phyloP scores from a whole-genome alignment of 2,888 invertebrate genomes.

The Nysson spinosus region DNA sequence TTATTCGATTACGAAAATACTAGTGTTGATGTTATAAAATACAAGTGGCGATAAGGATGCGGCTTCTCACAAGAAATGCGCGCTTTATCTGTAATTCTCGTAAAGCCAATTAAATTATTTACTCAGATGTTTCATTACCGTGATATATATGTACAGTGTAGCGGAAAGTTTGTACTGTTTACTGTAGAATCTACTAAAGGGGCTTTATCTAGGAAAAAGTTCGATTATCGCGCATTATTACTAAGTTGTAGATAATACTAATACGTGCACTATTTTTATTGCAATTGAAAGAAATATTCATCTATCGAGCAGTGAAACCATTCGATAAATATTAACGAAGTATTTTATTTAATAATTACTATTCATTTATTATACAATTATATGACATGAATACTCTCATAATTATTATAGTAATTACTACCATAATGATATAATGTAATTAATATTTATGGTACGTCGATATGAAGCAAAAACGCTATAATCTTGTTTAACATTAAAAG shows the following conservation, averaged over 20 bases:
- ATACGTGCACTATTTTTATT: constrained; percentile 1
- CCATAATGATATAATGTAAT: too few relatives aligned
- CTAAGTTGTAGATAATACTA: constrained; percentile 21
- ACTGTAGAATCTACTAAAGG: constrained; percentile 30
- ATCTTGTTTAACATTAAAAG: too few relatives aligned
- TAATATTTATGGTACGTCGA: too few relatives aligned
- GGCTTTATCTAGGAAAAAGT: constrained; percentile 46
- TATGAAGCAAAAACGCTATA: too few relatives aligned
- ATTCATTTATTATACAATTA: too few relatives aligned
- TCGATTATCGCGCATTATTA: constrained; percentile 44
- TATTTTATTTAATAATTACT: too few relatives aligned
- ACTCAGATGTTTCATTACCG: constrained; percentile 24
- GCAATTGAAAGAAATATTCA: not conserved
- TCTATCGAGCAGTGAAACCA: not conserved
- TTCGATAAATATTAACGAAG: too few relatives aligned
- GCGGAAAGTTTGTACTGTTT: constrained; percentile 52
- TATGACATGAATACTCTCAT: too few relatives aligned
- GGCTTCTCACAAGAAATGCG: not conserved
- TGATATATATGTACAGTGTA: constrained; percentile 25
- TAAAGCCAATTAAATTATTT: constrained; percentile 25
- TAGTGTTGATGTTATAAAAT: not conserved
- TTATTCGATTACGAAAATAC: not conserved
- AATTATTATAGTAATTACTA: too few relatives aligned
- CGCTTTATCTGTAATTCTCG: not conserved
- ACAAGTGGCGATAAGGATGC: not conserved